These are phyloP conservation scores for Epinephelus lanceolatus DNA, from an alignment of 2,113 vertebrate genomes.

Conservation along the genomic window DNA sequence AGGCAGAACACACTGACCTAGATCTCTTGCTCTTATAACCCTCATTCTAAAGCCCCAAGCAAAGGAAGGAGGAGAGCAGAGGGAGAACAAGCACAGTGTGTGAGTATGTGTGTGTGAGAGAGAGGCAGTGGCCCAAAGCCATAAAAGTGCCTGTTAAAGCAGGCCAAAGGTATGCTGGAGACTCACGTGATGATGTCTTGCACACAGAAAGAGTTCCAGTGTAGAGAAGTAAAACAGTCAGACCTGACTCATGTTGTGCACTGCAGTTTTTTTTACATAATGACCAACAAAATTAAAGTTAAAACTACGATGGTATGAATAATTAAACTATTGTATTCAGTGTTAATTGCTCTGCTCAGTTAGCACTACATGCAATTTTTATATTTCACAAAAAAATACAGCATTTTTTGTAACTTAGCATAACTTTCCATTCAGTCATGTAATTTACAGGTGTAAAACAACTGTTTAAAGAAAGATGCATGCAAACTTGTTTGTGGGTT, in stretches of 20 bases:
- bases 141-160: conserved; percentile 58
- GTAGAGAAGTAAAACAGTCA: conserved; percentile 10
- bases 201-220: conserved; percentile 38
- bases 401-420: no score
- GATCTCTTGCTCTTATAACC: conserved; percentile 70
- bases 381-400: background rate
- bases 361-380: background rate
- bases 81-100: background rate
- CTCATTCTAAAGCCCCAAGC: conserved; percentile 55
- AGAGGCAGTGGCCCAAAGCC: conserved; percentile 24
- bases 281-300: background rate
- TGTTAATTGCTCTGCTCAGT: background rate
- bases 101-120: background rate
- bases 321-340: background rate
- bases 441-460: background rate
- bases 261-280: background rate
- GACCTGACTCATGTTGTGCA: background rate
- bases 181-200: conserved; percentile 62
- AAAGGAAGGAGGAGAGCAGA: conserved; percentile 17
- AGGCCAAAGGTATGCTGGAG: conserved; percentile 52
- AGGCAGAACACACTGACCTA: conserved; percentile 73
- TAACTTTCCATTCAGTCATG: background rate
- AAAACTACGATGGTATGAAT: background rate
- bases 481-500: background rate
- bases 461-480: background rate